phyloP scores from a whole-genome alignment of 2,113 vertebrate genomes.

The Acrocephalus kingi region DNA sequence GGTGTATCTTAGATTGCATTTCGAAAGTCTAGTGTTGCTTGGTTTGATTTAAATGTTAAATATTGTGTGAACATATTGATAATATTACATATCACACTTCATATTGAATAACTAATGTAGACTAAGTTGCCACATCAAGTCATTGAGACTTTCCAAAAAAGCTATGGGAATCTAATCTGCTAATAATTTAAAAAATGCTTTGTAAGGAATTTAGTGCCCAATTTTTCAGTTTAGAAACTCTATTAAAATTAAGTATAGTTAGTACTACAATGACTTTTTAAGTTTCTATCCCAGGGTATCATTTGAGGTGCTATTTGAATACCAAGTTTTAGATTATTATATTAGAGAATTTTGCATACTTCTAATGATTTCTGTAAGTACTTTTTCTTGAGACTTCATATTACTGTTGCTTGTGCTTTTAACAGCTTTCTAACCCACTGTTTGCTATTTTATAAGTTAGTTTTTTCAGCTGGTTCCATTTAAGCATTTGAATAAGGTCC shows the following conservation, averaged over 20 bases:
- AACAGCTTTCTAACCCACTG: constrained; percentile 58
- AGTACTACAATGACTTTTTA: neutral
- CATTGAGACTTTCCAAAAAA: neutral
- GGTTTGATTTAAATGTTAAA: neutral
- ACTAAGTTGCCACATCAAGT: neutral
- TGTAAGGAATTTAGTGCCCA: neutral
- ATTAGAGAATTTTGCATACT: neutral
- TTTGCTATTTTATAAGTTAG: neutral
- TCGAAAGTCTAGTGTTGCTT: neutral
- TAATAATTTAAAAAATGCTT: neutral
- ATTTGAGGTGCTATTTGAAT: neutral
- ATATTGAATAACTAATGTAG: neutral
- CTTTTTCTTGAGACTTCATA: neutral
- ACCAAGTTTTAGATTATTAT: neutral
- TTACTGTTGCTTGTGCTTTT: constrained; percentile 24
- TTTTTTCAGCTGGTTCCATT: neutral
- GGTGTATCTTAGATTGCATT: neutral
- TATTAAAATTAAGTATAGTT: neutral
- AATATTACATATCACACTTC: neutral
- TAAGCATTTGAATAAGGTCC: neutral
- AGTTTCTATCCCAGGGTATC: neutral
- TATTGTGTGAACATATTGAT: neutral
- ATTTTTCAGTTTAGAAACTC: neutral
- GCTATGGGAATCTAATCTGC: neutral
- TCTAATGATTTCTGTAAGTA: neutral